These are phyloP conservation scores for Psix sp. DNA, from an alignment of 1,140 invertebrate genomes.

Conservation along the genomic window DNA sequence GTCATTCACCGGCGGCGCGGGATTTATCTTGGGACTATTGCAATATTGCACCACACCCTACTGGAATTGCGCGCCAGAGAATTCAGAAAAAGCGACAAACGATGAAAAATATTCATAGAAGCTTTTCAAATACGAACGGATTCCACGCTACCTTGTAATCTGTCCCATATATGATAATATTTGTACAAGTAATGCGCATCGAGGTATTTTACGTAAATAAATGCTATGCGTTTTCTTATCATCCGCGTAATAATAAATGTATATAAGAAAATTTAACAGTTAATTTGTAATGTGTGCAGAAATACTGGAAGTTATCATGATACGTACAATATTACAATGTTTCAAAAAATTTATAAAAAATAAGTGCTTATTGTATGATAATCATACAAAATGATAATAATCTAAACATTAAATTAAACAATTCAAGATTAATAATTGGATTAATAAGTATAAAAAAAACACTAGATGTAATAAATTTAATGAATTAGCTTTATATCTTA, in stretches of 20 bases:
- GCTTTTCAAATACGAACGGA: constrained; percentile 48
- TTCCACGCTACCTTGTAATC: constrained; percentile 43
- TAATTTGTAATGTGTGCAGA: no score
- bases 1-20: constrained; percentile 51
- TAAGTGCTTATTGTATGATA: no score
- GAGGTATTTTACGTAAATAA: constrained; percentile 45
- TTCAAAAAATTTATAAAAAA: no score
- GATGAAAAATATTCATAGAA: constrained; percentile 59
- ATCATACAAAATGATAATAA: no score
- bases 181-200: constrained; percentile 50
- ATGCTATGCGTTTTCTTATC: constrained; percentile 45
- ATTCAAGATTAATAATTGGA: no score
- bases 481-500: no score
- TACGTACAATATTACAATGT: no score
- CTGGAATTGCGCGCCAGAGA: constrained; percentile 40
- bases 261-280: neutral
- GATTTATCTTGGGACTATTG: constrained; percentile 56
- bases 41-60: constrained; percentile 48
- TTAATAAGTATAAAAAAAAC: no score
- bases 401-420: no score
- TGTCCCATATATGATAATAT: constrained; percentile 55
- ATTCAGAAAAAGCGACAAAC: constrained; percentile 60
- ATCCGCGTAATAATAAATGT: constrained; percentile 17
- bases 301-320: no score
- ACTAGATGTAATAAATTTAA: no score